Base-by-base conservation (phyloP, 2,113 vertebrate species). In the Plecotus auritus region DNA sequence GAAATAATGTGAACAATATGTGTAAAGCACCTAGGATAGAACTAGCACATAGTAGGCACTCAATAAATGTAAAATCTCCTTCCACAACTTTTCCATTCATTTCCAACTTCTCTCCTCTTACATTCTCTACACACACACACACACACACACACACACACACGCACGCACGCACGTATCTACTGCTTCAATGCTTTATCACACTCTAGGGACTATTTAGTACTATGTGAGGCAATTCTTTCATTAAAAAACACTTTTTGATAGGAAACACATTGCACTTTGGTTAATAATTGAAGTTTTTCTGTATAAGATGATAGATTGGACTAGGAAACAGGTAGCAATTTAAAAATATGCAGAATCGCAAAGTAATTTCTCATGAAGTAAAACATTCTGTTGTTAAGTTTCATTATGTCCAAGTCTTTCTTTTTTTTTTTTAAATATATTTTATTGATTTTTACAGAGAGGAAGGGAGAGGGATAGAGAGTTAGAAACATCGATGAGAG, bases 221-320 rank as follows among this genome's bases (percentile, higher is more conserved):
- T 78, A 11, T 6, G 45, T 32, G 66, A 87, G 30, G 9, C 35
- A 64, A 51, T 88, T 88, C 17, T 70, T 88, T 47, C 40, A 73
- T 77, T 45, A 70, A 87, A 78, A 94, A 11, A 49, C 6, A 77
- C 51, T 87, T 87, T n/a, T 23, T 35, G 4, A 56, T 82, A 20
- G 37, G 3, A 17, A 67, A 16, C 32, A 45, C 54, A 81, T 54
- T 91, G 70, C 51, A 88, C 5, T 64, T 1, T 64, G 61, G 16
- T 84, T 89, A 91, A 35, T 92, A 77, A 84, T 49, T 91, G 70
- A 49, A 61, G 64, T 64, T 93, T 95, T 97, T 89, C 83, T 86
- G 3, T 82, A 74, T 76, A 88, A 85, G 51, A 7, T 54, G 22
- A 85, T 81, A 72, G n/a, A 81, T n/a, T 85, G n/a, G 22, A 94